Base-by-base conservation (phyloP, 2,113 vertebrate species). In the Ptyas mucosa region DNA sequence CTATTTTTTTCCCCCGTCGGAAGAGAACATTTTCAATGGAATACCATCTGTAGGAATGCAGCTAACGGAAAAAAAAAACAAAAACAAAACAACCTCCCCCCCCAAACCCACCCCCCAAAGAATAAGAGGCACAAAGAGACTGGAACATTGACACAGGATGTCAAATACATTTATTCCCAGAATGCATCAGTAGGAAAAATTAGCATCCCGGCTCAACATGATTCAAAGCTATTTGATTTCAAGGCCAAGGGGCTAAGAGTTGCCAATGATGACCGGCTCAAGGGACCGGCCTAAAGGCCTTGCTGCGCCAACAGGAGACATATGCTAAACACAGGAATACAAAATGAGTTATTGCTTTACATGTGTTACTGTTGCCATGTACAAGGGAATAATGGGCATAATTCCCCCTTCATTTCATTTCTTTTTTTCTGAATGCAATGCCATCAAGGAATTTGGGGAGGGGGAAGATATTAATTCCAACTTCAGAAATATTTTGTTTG, bases 91-190 rank as follows among this genome's bases (percentile, higher is more conserved):
- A 81, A 21, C 34, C 29, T n/a, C 2, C 18, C 69, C 69, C 69
- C 18, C 7, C 24, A 15, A 89, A 88, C 14, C 26, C 29, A 2
- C 29, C 29, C 12, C 64, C 14, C 11, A n/a, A 88, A 88, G 97
- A 98, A 95, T 98, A 98, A 98, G 97, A 98, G 96, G 98, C 98
- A 99, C 98, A 99, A 98, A 98, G 97, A 98, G 98, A 98, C 96
- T 95, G 97, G 95, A 98, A 98, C 98, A 98, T 98, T 99, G 98
- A 99, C 98, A 98, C 97, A 97, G 98, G 98, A 97, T 99, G 99
- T 99, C 98, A 99, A 98, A 98, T 98, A 98, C 98, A 97, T 98
- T 99, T 98, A 99, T 99, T 99, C 99, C 98, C 99, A 98, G 98
- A 99, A 99, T 99, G 98, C 98, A 98, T 98, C 97, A 98, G 97